Conservation (phyloP, 1,140 invertebrate genomes). For the Drosophila prosaltans region DNA sequence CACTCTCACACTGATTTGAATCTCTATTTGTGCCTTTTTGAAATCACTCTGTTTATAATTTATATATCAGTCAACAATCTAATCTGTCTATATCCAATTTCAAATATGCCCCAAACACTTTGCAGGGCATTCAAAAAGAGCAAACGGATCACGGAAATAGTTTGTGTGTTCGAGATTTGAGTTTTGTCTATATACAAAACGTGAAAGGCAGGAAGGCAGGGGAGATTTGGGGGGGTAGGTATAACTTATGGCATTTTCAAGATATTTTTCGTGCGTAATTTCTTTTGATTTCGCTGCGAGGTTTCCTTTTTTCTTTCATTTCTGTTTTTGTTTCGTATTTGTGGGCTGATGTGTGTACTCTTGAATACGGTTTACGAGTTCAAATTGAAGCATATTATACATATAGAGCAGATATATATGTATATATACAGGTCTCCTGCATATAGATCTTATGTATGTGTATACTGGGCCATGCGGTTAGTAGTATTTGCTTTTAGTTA, state of each 20-base stretch:
- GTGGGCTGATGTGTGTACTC: constrained; percentile 48
- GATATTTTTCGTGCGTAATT: constrained; percentile 80
- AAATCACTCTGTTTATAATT: not conserved
- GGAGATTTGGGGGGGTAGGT: constrained; percentile 24
- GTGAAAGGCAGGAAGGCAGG: constrained; percentile 1
- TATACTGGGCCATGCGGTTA: constrained; percentile 79
- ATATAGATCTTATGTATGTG: constrained; percentile 10
- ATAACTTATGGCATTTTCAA: constrained; percentile 79
- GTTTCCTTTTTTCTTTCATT: constrained; percentile 23
- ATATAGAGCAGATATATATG: constrained; percentile 9
- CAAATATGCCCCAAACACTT: constrained; percentile 60
- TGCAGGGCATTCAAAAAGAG: constrained; percentile 66
- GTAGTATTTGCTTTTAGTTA: constrained; percentile 75
- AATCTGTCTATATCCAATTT: not conserved
- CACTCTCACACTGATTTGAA: no score
- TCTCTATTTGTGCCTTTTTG: not conserved
- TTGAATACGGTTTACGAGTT: constrained; percentile 69
- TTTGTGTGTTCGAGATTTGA: constrained; percentile 42
- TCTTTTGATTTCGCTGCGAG: constrained; percentile 56
- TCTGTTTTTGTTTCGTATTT: constrained; percentile 30
- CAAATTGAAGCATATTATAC: constrained; percentile 47
- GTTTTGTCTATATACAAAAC: constrained; percentile 33
- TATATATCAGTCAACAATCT: constrained; percentile 14
- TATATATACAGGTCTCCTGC: constrained; percentile 8
- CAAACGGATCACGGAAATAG: constrained; percentile 65